Evolutionary conservation across 2,888 invertebrate genomes (phyloP).

Genomic region (Ophion obscuratus): DNA sequence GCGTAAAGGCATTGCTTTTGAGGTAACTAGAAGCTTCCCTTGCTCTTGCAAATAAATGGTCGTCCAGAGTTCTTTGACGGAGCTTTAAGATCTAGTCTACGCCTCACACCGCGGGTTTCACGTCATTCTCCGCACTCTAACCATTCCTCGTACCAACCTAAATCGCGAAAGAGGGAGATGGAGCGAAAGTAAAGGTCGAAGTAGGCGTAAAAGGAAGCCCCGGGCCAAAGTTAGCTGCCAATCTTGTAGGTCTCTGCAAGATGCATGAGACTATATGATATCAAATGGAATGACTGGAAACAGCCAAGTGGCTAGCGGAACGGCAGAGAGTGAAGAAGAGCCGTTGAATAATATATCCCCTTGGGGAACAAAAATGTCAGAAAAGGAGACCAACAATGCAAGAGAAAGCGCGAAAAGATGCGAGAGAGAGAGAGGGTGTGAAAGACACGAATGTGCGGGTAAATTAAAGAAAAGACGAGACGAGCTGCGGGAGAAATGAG

Average conservation of each 20-base stretch:
- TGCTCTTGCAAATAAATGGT: constrained; percentile 6
- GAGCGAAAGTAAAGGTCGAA: constrained; percentile 56
- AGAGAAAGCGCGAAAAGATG: constrained; percentile 28
- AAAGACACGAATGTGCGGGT: constrained; percentile 13
- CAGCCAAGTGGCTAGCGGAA: constrained; percentile 47
- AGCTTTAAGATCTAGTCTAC: constrained; percentile 4
- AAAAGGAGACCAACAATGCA: constrained; percentile 36
- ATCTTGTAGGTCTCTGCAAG: constrained; percentile 62
- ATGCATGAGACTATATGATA: constrained; percentile 65
- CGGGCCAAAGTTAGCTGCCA: constrained; percentile 26
- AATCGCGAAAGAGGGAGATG: constrained; percentile 30
- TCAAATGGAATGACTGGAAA: constrained; percentile 52
- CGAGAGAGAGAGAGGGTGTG: not conserved
- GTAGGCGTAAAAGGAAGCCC: constrained; percentile 48
- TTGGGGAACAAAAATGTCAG: constrained; percentile 42
- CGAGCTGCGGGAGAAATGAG: constrained; percentile 20
- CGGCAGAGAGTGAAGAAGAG: constrained; percentile 46
- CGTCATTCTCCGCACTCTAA: too few relatives aligned
- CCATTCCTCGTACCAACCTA: constrained; percentile 8
- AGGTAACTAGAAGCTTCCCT: constrained; percentile 13
- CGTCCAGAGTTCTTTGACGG: not conserved
- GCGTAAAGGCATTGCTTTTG: constrained; percentile 16
- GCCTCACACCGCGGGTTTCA: not conserved
- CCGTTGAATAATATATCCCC: constrained; percentile 67
- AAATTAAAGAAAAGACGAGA: constrained; percentile 2